Evolutionary conservation across 2,113 vertebrate species (phyloP).

Genomic region (Opisthocomus hoazin): DNA sequence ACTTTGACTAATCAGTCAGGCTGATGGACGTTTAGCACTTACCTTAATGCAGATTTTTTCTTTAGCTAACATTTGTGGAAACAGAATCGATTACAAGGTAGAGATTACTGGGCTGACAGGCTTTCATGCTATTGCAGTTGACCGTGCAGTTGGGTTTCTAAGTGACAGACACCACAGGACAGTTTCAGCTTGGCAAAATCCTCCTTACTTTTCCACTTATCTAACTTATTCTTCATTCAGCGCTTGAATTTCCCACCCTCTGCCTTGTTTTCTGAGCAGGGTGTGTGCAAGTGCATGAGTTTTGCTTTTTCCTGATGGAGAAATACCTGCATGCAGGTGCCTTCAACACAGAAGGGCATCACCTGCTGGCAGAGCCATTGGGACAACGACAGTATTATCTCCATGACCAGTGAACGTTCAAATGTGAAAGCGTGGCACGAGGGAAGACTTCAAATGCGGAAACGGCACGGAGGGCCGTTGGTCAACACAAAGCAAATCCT

Average conservation of each 20-base stretch:
- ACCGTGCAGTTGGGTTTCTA: slow-evolving; percentile 42
- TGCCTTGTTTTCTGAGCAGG: slow-evolving; percentile 1
- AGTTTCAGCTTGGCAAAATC: slow-evolving; percentile 47
- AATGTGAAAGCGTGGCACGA: accelerated
- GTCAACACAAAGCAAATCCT: neutral
- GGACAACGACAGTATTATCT: neutral
- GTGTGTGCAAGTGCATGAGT: neutral
- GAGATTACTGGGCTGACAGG: slow-evolving; percentile 49
- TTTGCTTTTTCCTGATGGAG: neutral
- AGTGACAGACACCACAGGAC: slow-evolving; percentile 31
- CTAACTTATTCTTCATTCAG: slow-evolving; percentile 2
- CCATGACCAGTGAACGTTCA: neutral
- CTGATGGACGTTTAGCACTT: slow-evolving; percentile 65
- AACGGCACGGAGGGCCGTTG: neutral
- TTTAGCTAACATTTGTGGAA: slow-evolving; percentile 71
- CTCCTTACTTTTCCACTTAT: slow-evolving; percentile 1
- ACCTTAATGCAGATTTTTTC: slow-evolving; percentile 70
- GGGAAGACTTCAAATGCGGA: neutral
- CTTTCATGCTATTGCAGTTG: slow-evolving; percentile 48
- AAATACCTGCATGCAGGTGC: neutral
- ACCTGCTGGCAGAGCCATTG: neutral
- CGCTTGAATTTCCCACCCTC: slow-evolving; percentile 1
- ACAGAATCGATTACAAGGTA: slow-evolving; percentile 65
- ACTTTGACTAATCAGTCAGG: slow-evolving; percentile 62
- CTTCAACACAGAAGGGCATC: neutral